Evolutionary conservation across 2,113 vertebrate genomes (phyloP).

Genomic region (Lepisosteus osseus): DNA sequence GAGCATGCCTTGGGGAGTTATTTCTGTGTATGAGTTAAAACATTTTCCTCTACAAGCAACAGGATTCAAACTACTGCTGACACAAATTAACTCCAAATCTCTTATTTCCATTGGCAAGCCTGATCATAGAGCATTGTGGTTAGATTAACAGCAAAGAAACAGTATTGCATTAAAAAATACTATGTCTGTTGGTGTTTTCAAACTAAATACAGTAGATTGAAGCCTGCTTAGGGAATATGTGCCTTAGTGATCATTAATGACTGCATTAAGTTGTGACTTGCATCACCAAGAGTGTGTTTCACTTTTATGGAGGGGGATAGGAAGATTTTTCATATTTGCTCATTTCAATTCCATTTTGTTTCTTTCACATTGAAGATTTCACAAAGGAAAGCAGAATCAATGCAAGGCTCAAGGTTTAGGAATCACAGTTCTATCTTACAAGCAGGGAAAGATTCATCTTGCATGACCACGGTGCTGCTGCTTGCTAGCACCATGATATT

Average conservation of each 20-base stretch:
- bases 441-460: conserved; percentile 97
- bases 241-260: conserved; percentile 67
- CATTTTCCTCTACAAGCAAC: conserved; percentile 41
- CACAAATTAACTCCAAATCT: conserved; percentile 20
- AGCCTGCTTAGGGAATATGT: conserved; percentile 61
- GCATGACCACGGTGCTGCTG: conserved; percentile 98
- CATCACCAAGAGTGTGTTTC: conserved; percentile 59
- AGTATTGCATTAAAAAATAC: background rate
- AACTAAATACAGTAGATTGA: conserved; percentile 51
- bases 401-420: conserved; percentile 47
- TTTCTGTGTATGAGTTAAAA: conserved; percentile 43
- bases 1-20: conserved; percentile 67
- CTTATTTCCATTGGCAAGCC: background rate
- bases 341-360: conserved; percentile 4
- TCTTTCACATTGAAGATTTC: conserved; percentile 17
- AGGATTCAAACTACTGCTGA: conserved; percentile 44
- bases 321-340: conserved; percentile 35
- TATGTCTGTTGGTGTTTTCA: background rate
- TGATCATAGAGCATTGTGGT: background rate
- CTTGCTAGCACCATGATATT: conserved; percentile 98
- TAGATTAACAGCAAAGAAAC: too few relatives aligned
- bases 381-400: conserved; percentile 24
- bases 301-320: background rate
- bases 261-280: conserved; percentile 63
- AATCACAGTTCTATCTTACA: conserved; percentile 95